Evolutionary conservation across 2,797 vertebrate genomes (phyloP).

Genomic region (Coluber constrictor): DNA sequence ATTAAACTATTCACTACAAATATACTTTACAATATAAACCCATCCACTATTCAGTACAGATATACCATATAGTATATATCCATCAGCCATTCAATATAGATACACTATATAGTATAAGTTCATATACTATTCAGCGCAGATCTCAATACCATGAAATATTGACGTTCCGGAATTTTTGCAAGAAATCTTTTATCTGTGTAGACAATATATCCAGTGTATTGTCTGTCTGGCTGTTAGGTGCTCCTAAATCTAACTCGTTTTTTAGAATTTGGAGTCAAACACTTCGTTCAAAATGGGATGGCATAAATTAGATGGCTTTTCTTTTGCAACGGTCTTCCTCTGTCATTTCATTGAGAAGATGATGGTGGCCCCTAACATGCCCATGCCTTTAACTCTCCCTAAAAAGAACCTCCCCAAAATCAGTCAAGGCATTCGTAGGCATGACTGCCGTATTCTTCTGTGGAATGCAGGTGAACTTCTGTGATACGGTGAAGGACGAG

Average conservation of each 20-base stretch:
- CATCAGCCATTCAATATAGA: too few species aligned
- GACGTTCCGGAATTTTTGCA: background rate
- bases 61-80: too few species aligned
- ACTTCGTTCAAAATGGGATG: background rate
- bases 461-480: background rate
- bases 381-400: background rate
- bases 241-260: background rate
- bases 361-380: background rate
- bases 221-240: background rate
- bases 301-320: background rate
- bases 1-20: too few species aligned
- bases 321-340: background rate
- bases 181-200: background rate
- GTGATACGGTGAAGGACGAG: background rate
- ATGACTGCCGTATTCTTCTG: background rate
- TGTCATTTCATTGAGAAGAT: background rate
- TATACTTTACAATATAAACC: too few species aligned
- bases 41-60: too few species aligned
- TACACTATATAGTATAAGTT: background rate
- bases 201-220: background rate
- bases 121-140: background rate
- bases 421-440: too few species aligned
- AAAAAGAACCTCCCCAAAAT: background rate
- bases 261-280: background rate
- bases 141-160: background rate